Percentiles rank a stretch among this genome's conserved stretches.
Conservation (phyloP, 2,797 vertebrate species). For the Chelonia mydas region DNA sequence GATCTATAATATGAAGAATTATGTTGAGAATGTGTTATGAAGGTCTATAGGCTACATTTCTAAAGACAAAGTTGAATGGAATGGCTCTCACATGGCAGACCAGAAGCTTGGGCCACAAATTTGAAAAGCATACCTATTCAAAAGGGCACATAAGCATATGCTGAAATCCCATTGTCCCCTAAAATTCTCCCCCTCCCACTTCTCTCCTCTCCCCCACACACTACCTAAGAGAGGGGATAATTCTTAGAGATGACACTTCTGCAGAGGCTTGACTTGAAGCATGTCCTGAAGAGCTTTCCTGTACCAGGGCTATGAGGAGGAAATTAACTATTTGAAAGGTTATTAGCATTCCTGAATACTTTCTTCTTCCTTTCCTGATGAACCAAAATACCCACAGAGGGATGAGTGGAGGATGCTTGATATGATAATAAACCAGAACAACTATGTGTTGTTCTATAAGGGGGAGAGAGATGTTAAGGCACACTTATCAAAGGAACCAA, state of each 20-base stretch:
- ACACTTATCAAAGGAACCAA: conserved; percentile 3
- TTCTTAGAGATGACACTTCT: not conserved
- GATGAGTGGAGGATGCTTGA: not conserved
- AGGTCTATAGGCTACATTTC: not conserved
- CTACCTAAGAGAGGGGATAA: not conserved
- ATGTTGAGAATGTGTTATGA: not conserved
- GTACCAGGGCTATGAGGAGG: not conserved
- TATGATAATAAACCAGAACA: not conserved
- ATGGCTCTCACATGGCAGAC: not conserved
- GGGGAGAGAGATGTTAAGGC: not conserved
- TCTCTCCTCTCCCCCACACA: not conserved
- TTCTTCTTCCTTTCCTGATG: not conserved
- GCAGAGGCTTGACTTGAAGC: not conserved
- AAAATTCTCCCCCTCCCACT: not conserved
- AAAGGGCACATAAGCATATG: no score
- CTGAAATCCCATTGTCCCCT: not conserved
- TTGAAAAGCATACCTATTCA: no score
- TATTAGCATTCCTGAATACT: not conserved
- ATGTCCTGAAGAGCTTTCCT: not conserved
- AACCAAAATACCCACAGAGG: not conserved
- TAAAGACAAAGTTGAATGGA: not conserved
- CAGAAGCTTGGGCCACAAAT: not conserved
- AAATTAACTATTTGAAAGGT: not conserved
- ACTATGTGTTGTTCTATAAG: no score
- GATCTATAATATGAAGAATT: no score